A percentile compares a stretch with the other conserved stretches of the same genome.
Evolutionary conservation across 1,140 invertebrate genomes (phyloP).

Genomic region (Hyles euphorbiae): DNA sequence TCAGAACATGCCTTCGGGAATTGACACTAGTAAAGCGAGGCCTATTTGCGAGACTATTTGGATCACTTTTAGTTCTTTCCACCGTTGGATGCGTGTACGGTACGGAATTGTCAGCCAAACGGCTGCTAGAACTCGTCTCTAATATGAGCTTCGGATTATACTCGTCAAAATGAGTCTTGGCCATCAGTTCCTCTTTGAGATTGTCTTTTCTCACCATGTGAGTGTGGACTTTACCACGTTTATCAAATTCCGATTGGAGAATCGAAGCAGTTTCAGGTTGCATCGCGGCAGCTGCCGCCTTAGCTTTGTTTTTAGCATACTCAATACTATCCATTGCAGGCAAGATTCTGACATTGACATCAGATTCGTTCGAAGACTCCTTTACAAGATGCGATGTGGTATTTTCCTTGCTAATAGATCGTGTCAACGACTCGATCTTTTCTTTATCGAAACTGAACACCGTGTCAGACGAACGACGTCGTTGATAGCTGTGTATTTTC

Average conservation of each 20-base stretch:
- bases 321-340: conserved; percentile 77
- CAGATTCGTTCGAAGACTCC: conserved; percentile 76
- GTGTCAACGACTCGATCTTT: conserved; percentile 80
- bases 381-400: conserved; percentile 62
- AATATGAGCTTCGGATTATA: conserved; percentile 77
- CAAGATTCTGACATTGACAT: conserved; percentile 68
- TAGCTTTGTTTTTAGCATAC: conserved; percentile 72
- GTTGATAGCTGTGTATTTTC: conserved; percentile 68
- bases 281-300: conserved; percentile 50
- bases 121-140: conserved; percentile 72
- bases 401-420: conserved; percentile 69
- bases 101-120: conserved; percentile 64
- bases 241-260: conserved; percentile 78
- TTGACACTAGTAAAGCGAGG: conserved; percentile 81
- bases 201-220: conserved; percentile 75
- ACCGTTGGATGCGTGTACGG: conserved; percentile 81
- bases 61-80: conserved; percentile 89
- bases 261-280: conserved; percentile 48
- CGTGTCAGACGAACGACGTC: conserved; percentile 76
- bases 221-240: conserved; percentile 75
- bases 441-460: conserved; percentile 84
- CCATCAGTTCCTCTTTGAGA: conserved; percentile 78
- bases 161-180: conserved; percentile 79
- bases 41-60: conserved; percentile 83
- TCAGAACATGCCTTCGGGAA: conserved; percentile 83